Evolutionary conservation across 2,888 invertebrate species (phyloP).

Genomic region (Habroteleia sp.): DNA sequence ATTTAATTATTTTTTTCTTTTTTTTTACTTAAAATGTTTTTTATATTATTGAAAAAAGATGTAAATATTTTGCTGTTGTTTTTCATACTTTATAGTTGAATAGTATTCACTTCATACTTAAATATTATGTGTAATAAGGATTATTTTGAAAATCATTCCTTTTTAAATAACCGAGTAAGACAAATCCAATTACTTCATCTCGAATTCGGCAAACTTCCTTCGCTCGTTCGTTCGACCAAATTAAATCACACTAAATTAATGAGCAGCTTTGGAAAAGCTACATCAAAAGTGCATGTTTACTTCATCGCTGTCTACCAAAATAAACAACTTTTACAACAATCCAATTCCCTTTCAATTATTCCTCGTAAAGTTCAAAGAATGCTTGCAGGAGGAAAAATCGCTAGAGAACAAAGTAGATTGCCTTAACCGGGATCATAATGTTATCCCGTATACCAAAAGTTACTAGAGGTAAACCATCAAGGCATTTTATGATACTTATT

Average conservation of each 20-base stretch:
- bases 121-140: no score
- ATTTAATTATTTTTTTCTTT: no score
- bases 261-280: neutral
- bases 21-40: no score
- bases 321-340: conserved; percentile 31
- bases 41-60: no score
- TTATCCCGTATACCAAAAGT: conserved; percentile 15
- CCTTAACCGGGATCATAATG: conserved; percentile 27
- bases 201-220: neutral
- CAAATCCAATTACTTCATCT: conserved; percentile 3
- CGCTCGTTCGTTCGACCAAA: conserved; percentile 5
- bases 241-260: conserved; percentile 24
- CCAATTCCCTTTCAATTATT: conserved; percentile 44
- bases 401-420: conserved; percentile 27
- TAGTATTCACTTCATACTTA: no score
- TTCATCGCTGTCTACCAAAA: conserved; percentile 20
- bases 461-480: conserved; percentile 9
- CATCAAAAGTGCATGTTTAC: conserved; percentile 10
- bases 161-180: neutral
- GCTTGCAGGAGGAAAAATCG: conserved; percentile 9
- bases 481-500: conserved; percentile 26
- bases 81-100: no score
- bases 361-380: conserved; percentile 45
- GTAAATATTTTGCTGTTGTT: no score
- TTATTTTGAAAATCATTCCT: no score